A percentile compares a stretch with the other conserved stretches of the same genome.
Evolutionary conservation across 1,140 invertebrate genomes (phyloP).

Genomic region (Calliopsis andreniformis): DNA sequence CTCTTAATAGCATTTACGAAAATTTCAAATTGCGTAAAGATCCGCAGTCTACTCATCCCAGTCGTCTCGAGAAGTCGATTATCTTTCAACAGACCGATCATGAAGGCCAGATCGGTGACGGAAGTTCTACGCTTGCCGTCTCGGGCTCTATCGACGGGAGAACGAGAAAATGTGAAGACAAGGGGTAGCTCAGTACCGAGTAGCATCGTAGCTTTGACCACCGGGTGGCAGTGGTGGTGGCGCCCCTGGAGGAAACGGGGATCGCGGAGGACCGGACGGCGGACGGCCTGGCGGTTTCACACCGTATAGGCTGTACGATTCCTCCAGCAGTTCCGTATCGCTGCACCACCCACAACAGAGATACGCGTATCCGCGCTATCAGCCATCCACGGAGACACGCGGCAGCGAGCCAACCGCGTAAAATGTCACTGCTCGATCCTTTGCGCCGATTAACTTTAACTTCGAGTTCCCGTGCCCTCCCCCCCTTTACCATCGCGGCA

Average conservation of each 20-base stretch:
- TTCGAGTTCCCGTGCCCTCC: background rate
- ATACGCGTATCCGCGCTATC: slow-evolving; percentile 74
- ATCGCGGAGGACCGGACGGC: slow-evolving; percentile 81
- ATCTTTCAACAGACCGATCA: no score
- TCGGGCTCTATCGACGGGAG: slow-evolving; percentile 9
- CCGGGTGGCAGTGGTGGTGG: slow-evolving; percentile 81
- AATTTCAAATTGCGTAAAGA: no score
- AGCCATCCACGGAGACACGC: slow-evolving; percentile 58
- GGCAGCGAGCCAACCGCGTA: background rate
- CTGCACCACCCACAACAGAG: slow-evolving; percentile 82
- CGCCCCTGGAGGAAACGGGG: slow-evolving; percentile 79
- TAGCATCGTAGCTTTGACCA: slow-evolving; percentile 83
- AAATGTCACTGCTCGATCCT: background rate
- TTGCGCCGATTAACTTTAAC: no score
- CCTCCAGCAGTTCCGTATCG: slow-evolving; percentile 88
- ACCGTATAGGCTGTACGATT: slow-evolving; percentile 90
- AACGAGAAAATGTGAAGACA: slow-evolving; percentile 22
- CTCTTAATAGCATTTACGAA: no score
- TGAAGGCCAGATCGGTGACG: background rate
- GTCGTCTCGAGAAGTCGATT: no score
- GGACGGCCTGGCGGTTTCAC: slow-evolving; percentile 86
- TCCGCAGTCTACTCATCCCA: no score
- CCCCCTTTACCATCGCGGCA: no score
- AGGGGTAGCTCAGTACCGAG: slow-evolving; percentile 77
- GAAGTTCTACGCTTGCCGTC: slow-evolving; percentile 8